phyloP scores from a whole-genome alignment of 2,797 vertebrate genomes.

The Poliocrania exsul region DNA sequence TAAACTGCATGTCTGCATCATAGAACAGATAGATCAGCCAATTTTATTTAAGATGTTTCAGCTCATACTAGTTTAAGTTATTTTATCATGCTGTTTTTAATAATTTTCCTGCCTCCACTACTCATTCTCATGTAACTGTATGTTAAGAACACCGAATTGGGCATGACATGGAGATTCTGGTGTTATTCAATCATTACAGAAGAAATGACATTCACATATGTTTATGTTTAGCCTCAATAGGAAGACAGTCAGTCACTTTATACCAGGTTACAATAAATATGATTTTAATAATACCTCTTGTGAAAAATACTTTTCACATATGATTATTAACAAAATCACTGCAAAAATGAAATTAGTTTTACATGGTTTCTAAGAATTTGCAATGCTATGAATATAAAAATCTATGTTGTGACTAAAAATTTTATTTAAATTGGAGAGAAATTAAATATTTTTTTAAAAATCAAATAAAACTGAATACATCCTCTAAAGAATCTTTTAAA shows the following conservation, averaged over 20 bases:
- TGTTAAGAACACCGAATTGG: background rate
- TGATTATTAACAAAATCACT: background rate
- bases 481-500: background rate
- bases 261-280: background rate
- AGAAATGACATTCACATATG: slow-evolving; percentile 14
- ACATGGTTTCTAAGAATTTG: background rate
- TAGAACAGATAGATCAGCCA: background rate
- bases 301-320: slow-evolving; percentile 6
- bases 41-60: slow-evolving; percentile 28
- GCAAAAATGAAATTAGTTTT: background rate
- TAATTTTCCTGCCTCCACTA: slow-evolving; percentile 3
- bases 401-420: background rate
- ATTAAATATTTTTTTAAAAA: background rate
- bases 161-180: background rate
- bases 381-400: background rate
- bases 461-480: background rate
- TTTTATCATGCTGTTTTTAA: slow-evolving; percentile 50
- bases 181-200: background rate
- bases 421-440: background rate
- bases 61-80: background rate
- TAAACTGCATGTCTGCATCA: background rate
- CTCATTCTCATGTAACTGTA: background rate
- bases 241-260: background rate
- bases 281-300: slow-evolving; percentile 3
- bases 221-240: background rate